These are phyloP conservation scores for Scomberomorus guttatus DNA, from an alignment of 2,797 vertebrate genomes.

Conservation along the genomic window DNA sequence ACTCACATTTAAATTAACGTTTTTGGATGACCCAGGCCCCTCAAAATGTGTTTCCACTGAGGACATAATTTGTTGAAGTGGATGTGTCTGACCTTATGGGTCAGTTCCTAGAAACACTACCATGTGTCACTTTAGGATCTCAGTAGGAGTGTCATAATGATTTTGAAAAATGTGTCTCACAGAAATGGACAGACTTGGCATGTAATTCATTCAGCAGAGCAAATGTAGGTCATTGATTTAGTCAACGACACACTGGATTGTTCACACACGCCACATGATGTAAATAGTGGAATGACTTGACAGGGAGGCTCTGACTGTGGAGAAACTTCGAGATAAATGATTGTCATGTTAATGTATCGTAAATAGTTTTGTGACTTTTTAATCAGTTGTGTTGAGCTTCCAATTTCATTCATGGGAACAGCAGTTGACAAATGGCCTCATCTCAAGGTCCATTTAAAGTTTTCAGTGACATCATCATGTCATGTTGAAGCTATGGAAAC, in stretches of 20 bases:
- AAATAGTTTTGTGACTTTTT: background rate
- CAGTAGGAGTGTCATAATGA: background rate
- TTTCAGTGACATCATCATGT: background rate
- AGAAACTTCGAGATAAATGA: background rate
- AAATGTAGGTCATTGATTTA: conserved; percentile 49
- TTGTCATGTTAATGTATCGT: background rate
- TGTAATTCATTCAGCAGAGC: conserved; percentile 18
- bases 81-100: conserved; percentile 21
- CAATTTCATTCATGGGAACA: background rate
- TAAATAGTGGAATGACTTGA: background rate
- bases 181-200: background rate
- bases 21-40: background rate
- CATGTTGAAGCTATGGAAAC: background rate
- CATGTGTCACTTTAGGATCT: conserved; percentile 6
- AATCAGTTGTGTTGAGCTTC: background rate
- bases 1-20: conserved; percentile 66
- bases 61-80: conserved; percentile 27
- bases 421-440: background rate
- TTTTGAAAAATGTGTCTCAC: conserved; percentile 26
- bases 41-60: conserved; percentile 7
- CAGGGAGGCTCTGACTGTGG: too few relatives aligned
- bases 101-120: conserved; percentile 13
- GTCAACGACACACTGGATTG: conserved; percentile 11
- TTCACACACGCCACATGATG: conserved; percentile 26
- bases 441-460: background rate